Evolutionary conservation across 2,797 vertebrate species (phyloP).

Genomic region (Channa striata): DNA sequence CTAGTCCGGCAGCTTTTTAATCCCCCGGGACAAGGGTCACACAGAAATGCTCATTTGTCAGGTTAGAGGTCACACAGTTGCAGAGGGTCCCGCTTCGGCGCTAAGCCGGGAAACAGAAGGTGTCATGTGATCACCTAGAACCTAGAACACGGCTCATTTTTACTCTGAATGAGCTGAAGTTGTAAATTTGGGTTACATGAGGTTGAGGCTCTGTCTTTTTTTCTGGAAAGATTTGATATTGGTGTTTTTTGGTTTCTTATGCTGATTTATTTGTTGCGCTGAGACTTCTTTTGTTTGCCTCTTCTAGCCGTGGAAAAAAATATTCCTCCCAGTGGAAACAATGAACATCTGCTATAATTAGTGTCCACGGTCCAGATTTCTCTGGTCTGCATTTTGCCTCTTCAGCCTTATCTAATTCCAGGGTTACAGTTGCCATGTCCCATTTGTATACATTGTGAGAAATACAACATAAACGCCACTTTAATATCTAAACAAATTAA

Average conservation of each 20-base stretch:
- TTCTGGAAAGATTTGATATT: slow-evolving; percentile 10
- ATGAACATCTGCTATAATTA: slow-evolving; percentile 24
- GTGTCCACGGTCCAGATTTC: not conserved
- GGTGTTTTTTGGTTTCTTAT: slow-evolving; percentile 14
- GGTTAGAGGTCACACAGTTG: slow-evolving; percentile 66
- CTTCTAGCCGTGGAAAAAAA: slow-evolving; percentile 3
- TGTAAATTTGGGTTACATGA: slow-evolving; percentile 19
- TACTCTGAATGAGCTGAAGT: slow-evolving; percentile 22
- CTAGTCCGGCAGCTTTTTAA: slow-evolving; percentile 49
- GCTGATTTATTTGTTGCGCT: slow-evolving; percentile 31
- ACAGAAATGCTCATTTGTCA: slow-evolving; percentile 51
- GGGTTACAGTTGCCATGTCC: not conserved
- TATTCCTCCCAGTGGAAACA: not conserved
- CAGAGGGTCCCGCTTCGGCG: slow-evolving; percentile 56
- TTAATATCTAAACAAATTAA: slow-evolving; percentile 7
- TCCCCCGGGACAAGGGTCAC: slow-evolving; percentile 69
- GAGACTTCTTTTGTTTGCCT: slow-evolving; percentile 22
- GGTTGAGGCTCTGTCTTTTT: slow-evolving; percentile 13
- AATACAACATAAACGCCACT: not conserved
- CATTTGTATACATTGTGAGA: not conserved
- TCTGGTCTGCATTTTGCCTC: not conserved
- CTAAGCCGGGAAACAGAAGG: slow-evolving; percentile 25
- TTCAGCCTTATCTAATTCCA: slow-evolving; percentile 3
- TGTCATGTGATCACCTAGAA: slow-evolving; percentile 52
- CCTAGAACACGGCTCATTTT: slow-evolving; percentile 47